These are phyloP conservation scores for Heliconius erato DNA, from an alignment of 2,888 invertebrate genomes.

Conservation along the genomic window DNA sequence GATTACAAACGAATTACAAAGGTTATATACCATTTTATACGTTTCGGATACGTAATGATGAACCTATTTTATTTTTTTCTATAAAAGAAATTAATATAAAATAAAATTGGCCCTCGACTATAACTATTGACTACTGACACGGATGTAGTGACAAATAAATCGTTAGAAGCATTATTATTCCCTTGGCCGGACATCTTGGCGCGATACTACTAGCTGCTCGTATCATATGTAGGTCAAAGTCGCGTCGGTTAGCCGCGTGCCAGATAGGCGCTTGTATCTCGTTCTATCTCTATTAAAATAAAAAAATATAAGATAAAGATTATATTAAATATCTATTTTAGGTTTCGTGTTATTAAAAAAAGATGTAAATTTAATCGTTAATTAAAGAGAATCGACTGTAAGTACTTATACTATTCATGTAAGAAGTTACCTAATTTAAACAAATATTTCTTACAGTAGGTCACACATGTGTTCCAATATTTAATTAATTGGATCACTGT, in stretches of 20 bases:
- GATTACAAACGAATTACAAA: conserved; percentile 41
- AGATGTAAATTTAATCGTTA: too few relatives aligned
- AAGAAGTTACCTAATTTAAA: background rate
- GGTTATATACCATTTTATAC: conserved; percentile 27
- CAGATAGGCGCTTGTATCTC: conserved; percentile 61
- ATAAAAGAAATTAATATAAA: background rate
- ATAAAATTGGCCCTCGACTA: background rate
- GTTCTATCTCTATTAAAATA: conserved; percentile 45
- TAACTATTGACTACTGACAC: conserved; percentile 6
- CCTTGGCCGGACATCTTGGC: conserved; percentile 73
- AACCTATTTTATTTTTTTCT: background rate
- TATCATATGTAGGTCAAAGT: conserved; percentile 77
- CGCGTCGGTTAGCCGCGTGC: conserved; percentile 65
- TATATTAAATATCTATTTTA: background rate
- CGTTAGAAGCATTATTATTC: conserved; percentile 60
- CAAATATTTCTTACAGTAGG: background rate
- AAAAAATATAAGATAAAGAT: background rate
- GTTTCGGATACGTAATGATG: background rate
- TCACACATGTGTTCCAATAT: background rate
- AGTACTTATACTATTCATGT: background rate
- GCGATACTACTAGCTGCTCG: conserved; percentile 60
- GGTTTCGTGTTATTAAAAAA: background rate
- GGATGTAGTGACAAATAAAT: conserved; percentile 15
- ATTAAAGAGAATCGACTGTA: background rate
- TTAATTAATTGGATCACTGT: background rate